Conservation (phyloP, 2,113 vertebrate species). For the Galeopterus variegatus region DNA sequence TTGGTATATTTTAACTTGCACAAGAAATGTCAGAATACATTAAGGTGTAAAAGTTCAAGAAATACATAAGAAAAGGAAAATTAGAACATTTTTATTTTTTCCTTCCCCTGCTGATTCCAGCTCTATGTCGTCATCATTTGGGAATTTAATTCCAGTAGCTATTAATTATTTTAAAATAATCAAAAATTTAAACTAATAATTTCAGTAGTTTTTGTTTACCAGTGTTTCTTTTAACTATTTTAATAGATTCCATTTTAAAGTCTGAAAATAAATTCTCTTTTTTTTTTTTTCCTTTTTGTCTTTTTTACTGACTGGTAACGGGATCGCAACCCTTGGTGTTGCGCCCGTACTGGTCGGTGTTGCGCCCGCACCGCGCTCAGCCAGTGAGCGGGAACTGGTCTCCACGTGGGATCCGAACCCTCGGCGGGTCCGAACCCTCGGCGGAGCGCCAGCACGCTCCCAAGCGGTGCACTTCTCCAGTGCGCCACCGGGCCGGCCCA, state of each 20-base stretch:
- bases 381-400: too few species aligned
- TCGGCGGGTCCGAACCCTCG: too few species aligned
- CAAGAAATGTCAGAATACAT: not conserved
- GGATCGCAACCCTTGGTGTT: too few species aligned
- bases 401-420: too few species aligned
- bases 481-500: too few species aligned
- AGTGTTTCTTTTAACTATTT: not conserved
- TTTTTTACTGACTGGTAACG: too few species aligned
- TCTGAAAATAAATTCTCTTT: slow-evolving; percentile 28
- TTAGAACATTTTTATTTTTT: not conserved
- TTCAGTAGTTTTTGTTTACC: not conserved
- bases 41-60: not conserved
- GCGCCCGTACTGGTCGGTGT: too few species aligned
- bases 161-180: slow-evolving; percentile 5
- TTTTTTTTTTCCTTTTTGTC: too few species aligned
- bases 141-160: not conserved
- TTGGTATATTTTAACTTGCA: not conserved
- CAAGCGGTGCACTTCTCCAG: too few species aligned
- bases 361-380: too few species aligned
- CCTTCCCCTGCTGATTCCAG: not conserved
- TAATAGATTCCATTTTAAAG: not conserved
- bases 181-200: not conserved
- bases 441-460: too few species aligned
- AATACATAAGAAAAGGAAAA: not conserved
- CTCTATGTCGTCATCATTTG: not conserved